Conservation (phyloP, 2,797 vertebrate genomes). For the Sebastiscus tertius region DNA sequence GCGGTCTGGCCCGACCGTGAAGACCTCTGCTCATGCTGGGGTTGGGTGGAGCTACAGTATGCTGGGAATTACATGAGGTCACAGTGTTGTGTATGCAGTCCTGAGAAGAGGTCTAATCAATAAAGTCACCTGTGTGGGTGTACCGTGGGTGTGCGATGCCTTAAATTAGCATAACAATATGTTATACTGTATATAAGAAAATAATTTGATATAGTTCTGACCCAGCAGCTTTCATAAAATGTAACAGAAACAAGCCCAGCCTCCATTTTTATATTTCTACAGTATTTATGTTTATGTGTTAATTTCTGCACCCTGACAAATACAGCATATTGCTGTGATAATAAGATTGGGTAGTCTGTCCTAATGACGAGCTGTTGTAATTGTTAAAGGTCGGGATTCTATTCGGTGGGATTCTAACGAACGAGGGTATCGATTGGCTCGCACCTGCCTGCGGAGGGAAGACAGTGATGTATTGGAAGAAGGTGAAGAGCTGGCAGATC, state of each 20-base stretch:
- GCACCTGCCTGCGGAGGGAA: conserved; percentile 25
- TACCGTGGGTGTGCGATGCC: too few species aligned
- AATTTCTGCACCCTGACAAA: background rate
- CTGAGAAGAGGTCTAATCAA: too few species aligned
- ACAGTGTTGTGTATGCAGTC: too few species aligned
- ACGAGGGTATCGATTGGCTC: conserved; percentile 55
- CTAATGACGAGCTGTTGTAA: background rate
- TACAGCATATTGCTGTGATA: background rate
- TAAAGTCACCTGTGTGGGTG: background rate
- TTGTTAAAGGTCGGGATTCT: conserved; percentile 16
- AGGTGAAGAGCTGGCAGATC: conserved; percentile 46
- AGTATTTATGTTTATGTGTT: background rate
- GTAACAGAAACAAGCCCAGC: background rate
- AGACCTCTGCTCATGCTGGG: background rate
- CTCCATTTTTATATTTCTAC: too few species aligned
- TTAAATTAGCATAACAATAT: background rate
- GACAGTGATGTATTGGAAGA: conserved; percentile 63
- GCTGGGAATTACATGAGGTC: background rate
- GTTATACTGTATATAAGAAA: too few species aligned
- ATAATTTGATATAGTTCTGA: background rate
- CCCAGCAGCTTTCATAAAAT: background rate
- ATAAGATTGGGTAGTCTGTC: background rate
- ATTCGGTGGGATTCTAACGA: conserved; percentile 33
- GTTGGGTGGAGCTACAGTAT: too few species aligned
- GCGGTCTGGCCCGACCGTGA: too few species aligned